Percentiles rank a stretch among this genome's conserved stretches.
phyloP scores from a whole-genome alignment of 1,140 invertebrate genomes.

The Heliconius hewitsoni region DNA sequence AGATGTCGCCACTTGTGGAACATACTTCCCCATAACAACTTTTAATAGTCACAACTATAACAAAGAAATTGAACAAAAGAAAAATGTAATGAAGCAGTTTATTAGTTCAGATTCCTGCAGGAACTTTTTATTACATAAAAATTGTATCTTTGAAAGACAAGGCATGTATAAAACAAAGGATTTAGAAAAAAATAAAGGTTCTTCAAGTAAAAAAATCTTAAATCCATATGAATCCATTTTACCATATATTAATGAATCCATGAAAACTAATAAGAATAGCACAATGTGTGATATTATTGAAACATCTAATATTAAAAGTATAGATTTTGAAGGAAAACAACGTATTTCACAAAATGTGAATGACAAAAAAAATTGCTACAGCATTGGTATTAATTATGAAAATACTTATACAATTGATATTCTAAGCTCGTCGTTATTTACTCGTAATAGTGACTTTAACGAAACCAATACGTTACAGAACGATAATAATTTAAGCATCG shows the following conservation, averaged over 20 bases:
- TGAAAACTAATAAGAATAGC: background rate
- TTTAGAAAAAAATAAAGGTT: background rate
- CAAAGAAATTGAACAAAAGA: slow-evolving; percentile 18
- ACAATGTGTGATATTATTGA: background rate
- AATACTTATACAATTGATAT: slow-evolving; percentile 35
- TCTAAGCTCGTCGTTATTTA: background rate
- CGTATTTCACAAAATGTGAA: background rate
- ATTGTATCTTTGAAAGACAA: background rate
- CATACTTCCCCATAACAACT: slow-evolving; percentile 4
- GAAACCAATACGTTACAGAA: slow-evolving; percentile 21
- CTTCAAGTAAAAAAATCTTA: background rate
- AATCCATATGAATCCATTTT: background rate
- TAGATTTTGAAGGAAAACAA: background rate
- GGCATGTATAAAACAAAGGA: background rate
- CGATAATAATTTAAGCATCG: background rate
- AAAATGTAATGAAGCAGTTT: slow-evolving; percentile 27
- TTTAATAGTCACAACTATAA: slow-evolving; percentile 31
- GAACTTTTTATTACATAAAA: slow-evolving; percentile 36
- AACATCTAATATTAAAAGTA: background rate
- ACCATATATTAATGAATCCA: background rate
- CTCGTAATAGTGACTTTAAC: slow-evolving; percentile 7
- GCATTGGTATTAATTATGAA: slow-evolving; percentile 19
- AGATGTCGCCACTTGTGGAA: slow-evolving; percentile 15
- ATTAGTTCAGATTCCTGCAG: slow-evolving; percentile 43
- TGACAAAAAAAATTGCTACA: background rate